Base-by-base conservation (phyloP, 2,113 vertebrate genomes). In the Falcunculus frontatus region DNA sequence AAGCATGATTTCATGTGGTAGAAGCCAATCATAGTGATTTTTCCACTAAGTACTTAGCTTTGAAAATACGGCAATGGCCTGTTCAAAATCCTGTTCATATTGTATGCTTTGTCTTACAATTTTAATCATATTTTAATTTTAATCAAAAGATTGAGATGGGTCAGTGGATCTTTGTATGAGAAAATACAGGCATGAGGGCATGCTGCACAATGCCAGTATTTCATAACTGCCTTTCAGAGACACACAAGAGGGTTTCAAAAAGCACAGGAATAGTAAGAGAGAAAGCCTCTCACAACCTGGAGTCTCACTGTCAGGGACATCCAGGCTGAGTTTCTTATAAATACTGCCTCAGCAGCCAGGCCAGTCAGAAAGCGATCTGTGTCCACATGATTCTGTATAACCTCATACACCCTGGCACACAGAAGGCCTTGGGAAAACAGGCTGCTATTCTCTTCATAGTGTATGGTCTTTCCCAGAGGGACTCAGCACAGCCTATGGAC, bases 401-500 rank as follows among this genome's bases (percentile, higher is more conserved):
- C 17, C 2, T 60, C 21, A 41, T 42, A 37, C 15, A 60, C 18
- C 9, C 21, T 70, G 35, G 16, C 16, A 77, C 26, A 39, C 0
- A 32, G 29, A 53, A 22, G 9, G 11, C 32, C 26, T 59, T 39
- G 27, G 33, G 19, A 91, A 75, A 89, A 81, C 2, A 70, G 41
- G 15, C n/a, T 86, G 32, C 30, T 73, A 1, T 25, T 86, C 30
- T 73, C 15, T 19, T 29, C 32, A 1, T 19, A 32, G 19, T 7
- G 9, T 9, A 16, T 50, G 20, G 16, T 37, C 16, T 74, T 79
- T 70, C 16, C 32, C 0, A 0, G 33, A 42, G 35, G 15, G 23
- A 81, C 11, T 41, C 0, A 0, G 42, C 37, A 15, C 6, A 77
- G 46, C 23, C 32, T 23, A 10, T 2, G 6, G 39, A 39, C 15